Evolutionary conservation across 2,888 invertebrate genomes (phyloP).

Genomic region (Drosophila borborema): DNA sequence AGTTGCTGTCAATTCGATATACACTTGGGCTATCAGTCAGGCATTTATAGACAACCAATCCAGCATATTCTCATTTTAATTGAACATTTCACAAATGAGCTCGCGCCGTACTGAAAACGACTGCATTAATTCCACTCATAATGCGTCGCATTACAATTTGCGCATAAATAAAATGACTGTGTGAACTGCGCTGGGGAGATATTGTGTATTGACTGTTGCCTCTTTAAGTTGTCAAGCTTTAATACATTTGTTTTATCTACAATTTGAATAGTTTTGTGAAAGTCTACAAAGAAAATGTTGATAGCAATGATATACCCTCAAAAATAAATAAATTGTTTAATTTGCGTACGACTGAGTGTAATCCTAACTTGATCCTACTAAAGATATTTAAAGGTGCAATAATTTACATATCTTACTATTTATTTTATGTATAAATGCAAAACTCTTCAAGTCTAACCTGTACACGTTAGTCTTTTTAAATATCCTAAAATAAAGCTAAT

Average conservation of each 20-base stretch:
- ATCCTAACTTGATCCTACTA: background rate
- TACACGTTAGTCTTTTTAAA: background rate
- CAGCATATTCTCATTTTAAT: slow-evolving; percentile 33
- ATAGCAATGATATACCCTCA: background rate
- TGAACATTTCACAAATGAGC: slow-evolving; percentile 38
- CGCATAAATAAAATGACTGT: slow-evolving; percentile 14
- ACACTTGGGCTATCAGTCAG: slow-evolving; percentile 54
- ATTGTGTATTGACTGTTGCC: background rate
- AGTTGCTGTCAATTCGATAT: slow-evolving; percentile 54
- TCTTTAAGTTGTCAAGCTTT: slow-evolving; percentile 13
- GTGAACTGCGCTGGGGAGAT: slow-evolving; percentile 1
- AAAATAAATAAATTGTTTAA: no score
- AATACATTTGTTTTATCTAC: background rate
- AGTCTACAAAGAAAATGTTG: background rate
- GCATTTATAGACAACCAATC: slow-evolving; percentile 39
- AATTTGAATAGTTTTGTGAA: background rate
- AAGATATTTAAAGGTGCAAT: background rate
- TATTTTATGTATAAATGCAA: background rate
- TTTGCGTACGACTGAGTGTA: no score
- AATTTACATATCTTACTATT: background rate
- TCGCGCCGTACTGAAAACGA: slow-evolving; percentile 37
- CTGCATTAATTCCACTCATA: slow-evolving; percentile 48
- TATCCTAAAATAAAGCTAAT: background rate
- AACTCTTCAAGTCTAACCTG: background rate
- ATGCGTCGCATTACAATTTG: slow-evolving; percentile 42